Conservation (phyloP, 2,888 invertebrate species). For the Leptinotarsa peninsularis region DNA sequence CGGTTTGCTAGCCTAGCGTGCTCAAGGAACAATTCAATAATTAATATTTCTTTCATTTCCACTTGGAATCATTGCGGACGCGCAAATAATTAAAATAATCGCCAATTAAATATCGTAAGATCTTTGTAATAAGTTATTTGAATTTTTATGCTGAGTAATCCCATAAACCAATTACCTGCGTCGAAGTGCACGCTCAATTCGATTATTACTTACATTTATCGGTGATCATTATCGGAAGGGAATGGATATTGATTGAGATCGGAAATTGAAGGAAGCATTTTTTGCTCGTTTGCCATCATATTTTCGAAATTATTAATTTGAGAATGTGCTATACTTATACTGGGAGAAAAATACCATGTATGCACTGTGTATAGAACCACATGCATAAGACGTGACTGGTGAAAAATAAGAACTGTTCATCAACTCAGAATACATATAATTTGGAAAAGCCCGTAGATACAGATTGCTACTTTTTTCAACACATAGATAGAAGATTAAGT, state of each 20-base stretch:
- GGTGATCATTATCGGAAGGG: constrained; percentile 38
- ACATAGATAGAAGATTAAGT: no score
- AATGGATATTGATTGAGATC: constrained; percentile 24
- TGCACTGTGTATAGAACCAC: no score
- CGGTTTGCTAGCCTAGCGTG: constrained; percentile 42
- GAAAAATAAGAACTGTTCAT: no score
- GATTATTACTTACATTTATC: constrained; percentile 41
- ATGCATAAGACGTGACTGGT: no score
- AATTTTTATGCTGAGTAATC: constrained; percentile 39
- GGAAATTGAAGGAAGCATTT: constrained; percentile 19
- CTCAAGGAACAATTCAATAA: constrained; percentile 38
- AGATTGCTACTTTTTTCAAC: no score
- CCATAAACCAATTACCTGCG: constrained; percentile 43
- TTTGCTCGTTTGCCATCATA: background rate
- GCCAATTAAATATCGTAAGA: constrained; percentile 41
- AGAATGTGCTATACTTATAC: background rate
- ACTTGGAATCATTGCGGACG: constrained; percentile 39
- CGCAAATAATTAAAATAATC: constrained; percentile 31
- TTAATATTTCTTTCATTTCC: constrained; percentile 43
- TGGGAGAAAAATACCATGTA: background rate
- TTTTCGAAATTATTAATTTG: no score
- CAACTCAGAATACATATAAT: no score
- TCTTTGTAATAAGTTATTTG: constrained; percentile 41
- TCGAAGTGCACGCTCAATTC: constrained; percentile 36
- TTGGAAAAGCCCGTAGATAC: no score